Evolutionary conservation across 2,888 invertebrate species (phyloP).

Genomic region (Pollenia labialis): DNA sequence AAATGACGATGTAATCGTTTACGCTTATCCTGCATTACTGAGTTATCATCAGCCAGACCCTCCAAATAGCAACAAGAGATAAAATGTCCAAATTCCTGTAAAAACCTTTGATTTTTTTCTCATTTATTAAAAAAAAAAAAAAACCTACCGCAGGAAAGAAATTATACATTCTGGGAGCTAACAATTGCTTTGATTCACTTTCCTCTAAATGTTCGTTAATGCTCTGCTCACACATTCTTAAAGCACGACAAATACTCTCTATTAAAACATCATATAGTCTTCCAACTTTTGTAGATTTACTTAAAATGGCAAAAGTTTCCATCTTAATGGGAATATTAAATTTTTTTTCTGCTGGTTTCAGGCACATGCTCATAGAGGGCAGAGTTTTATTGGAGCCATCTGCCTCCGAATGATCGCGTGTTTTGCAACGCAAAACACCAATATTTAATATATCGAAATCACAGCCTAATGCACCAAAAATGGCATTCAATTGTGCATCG

Average conservation of each 20-base stretch:
- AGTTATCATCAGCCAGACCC: conserved; percentile 87
- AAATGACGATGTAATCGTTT: conserved; percentile 89
- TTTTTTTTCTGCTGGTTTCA: conserved; percentile 79
- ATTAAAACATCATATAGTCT: conserved; percentile 90
- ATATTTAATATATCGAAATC: conserved; percentile 82
- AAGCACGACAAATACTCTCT: conserved; percentile 89
- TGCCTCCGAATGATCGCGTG: conserved; percentile 77
- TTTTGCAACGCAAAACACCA: conserved; percentile 81
- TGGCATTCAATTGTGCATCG: conserved; percentile 55
- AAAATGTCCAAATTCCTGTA: conserved; percentile 89
- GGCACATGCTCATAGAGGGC: conserved; percentile 77
- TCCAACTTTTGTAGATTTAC: conserved; percentile 87
- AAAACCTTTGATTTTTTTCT: not conserved
- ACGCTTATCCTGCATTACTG: conserved; percentile 87
- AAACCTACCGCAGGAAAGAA: conserved; percentile 85
- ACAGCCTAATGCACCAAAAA: conserved; percentile 77
- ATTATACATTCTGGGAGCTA: conserved; percentile 86
- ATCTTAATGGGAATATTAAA: conserved; percentile 86
- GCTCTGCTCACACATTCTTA: conserved; percentile 87
- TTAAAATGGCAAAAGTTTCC: conserved; percentile 90
- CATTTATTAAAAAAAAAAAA: not conserved
- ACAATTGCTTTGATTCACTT: conserved; percentile 75
- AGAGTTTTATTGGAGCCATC: conserved; percentile 59
- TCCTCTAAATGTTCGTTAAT: conserved; percentile 86
- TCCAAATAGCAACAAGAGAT: conserved; percentile 90